phyloP scores from a whole-genome alignment of 2,113 vertebrate genomes.

The Mungos mungo region DNA sequence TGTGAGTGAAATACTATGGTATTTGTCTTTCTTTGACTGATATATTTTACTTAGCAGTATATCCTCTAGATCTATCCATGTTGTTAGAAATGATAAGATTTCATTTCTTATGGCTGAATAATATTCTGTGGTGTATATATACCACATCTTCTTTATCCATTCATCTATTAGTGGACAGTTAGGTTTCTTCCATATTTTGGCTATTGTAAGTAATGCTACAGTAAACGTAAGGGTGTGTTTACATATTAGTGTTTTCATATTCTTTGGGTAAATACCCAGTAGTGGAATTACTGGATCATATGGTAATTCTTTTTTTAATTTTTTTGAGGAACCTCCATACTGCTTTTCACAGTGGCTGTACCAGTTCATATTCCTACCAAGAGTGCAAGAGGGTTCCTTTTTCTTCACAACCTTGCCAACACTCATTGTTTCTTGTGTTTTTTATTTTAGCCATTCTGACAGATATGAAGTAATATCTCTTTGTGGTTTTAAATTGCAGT shows the following conservation, averaged over 20 bases:
- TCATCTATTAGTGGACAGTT: not conserved
- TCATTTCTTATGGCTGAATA: not conserved
- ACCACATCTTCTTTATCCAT: not conserved
- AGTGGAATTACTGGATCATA: not conserved
- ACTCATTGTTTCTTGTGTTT: not conserved
- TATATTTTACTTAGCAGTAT: not conserved
- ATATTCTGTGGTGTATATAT: not conserved
- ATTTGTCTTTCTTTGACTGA: not conserved
- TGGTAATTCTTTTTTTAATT: not conserved
- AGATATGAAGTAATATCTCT: not conserved
- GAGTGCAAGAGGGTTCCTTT: not conserved
- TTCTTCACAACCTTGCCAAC: not conserved
- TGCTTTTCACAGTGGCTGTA: not conserved
- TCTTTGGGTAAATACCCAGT: not conserved
- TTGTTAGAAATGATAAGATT: not conserved
- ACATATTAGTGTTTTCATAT: not conserved
- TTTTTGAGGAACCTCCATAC: not conserved
- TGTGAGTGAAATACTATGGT: not conserved
- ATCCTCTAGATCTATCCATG: not conserved
- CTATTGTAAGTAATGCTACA: not conserved
- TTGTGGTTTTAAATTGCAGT: not conserved
- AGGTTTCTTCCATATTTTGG: not conserved
- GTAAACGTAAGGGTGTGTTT: not conserved
- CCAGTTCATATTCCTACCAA: not conserved
- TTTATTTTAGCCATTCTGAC: not conserved